A percentile compares a stretch with the other conserved stretches of the same genome.
Evolutionary conservation across 2,888 invertebrate species (phyloP).

Genomic region (Aquatica leii): DNA sequence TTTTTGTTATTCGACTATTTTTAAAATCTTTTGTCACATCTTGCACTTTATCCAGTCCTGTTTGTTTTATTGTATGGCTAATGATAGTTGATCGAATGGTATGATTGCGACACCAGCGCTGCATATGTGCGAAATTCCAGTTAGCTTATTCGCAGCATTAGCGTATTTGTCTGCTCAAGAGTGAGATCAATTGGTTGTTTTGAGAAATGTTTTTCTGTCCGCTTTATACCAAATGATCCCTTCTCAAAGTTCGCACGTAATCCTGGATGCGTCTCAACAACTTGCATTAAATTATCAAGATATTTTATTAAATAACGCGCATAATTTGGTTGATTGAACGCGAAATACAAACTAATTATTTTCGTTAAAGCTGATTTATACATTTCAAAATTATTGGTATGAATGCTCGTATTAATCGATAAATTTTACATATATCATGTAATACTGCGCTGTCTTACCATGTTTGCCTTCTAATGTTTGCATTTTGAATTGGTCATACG

Average conservation of each 20-base stretch:
- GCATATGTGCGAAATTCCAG: constrained; percentile 34
- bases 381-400: not conserved
- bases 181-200: constrained; percentile 49
- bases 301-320: not conserved
- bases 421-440: not conserved
- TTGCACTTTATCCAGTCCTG: no score
- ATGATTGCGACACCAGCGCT: no score
- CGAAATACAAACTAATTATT: constrained; percentile 1
- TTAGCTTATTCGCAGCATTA: constrained; percentile 46
- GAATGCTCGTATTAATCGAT: not conserved
- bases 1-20: no score
- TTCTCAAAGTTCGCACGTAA: constrained; percentile 43
- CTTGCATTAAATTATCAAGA: not conserved
- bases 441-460: not conserved
- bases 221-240: constrained; percentile 49
- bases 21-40: no score
- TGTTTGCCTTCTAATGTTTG: not conserved
- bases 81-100: constrained; percentile 39
- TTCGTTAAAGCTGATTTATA: not conserved
- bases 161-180: constrained; percentile 52
- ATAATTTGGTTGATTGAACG: not conserved
- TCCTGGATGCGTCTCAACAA: constrained; percentile 48
- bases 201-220: constrained; percentile 52
- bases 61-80: no score
- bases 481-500: not conserved